Evolutionary conservation across 2,888 invertebrate species (phyloP).

Genomic region (Agriotes lineatus): DNA sequence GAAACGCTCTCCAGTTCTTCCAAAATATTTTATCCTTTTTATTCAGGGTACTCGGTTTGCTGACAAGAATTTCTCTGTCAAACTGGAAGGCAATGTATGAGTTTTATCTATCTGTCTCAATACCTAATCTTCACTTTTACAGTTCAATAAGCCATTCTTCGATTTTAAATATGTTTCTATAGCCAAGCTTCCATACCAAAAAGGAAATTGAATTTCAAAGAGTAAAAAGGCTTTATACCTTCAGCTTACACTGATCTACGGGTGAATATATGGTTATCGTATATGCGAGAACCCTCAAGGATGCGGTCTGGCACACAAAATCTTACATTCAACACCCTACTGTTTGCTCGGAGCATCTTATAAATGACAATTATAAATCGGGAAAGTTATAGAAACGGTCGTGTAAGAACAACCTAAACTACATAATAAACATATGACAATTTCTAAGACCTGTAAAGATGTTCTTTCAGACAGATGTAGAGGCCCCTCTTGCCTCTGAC

Average conservation of each 20-base stretch:
- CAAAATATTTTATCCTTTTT: too few relatives aligned
- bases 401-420: too few relatives aligned
- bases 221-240: neutral
- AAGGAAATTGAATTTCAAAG: neutral
- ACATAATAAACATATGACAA: too few relatives aligned
- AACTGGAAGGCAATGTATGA: too few relatives aligned
- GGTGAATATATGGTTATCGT: too few relatives aligned
- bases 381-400: neutral
- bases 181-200: neutral
- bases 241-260: neutral
- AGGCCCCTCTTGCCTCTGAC: neutral
- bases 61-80: too few relatives aligned
- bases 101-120: too few relatives aligned
- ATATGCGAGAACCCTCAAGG: neutral
- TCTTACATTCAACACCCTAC: neutral
- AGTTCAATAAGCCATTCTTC: slow-evolving; percentile 4
- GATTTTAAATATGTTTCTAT: neutral
- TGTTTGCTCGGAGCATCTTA: neutral
- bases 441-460: too few relatives aligned
- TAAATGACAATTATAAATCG: neutral
- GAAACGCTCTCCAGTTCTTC: too few relatives aligned
- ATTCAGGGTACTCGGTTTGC: too few relatives aligned
- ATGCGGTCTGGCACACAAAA: neutral
- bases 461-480: neutral
- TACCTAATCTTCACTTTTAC: neutral